Evolutionary conservation across 2,797 vertebrate genomes (phyloP), one percentile per base, ranked within the genome.

Genomic region (Syncerus caffer): DNA sequence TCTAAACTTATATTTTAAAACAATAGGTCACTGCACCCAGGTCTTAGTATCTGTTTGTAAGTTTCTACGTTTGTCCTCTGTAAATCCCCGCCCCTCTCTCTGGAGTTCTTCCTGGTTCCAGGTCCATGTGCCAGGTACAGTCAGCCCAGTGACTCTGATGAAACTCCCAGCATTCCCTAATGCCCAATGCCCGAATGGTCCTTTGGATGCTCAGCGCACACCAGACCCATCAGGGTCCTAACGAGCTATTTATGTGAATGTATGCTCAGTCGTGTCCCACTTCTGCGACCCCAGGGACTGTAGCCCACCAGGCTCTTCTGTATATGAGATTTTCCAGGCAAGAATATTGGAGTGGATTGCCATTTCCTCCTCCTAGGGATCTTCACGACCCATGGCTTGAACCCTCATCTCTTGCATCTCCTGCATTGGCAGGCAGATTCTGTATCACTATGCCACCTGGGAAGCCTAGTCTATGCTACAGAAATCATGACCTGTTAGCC

Each of bases 301-400:
- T 38, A 71, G 19, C 34, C 34, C 19, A 71, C 34, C 11, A 12
- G 57, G 23, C 4, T 58, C 57, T 57, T 58, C 57, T 58, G 57
- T 25, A 57, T 23, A 2, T 38, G 67, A 19, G 67, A 38, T 23
- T 38, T 21, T 71, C 11, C 11, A 23, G 19, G 34, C 3, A 23
- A 71, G 34, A 38, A 38, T 71, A 38, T 6, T 71, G 34, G 34
- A 71, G 67, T 38, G 67, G 34, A 11, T 13, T 13, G 1, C 67
- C 34, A 23, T 71, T 71, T 23, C 67, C 34, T 71, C 19, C 34
- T 38, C 19, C 19, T 23, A 19, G 34, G 64, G 67, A 38, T 23
- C 19, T 38, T 71, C 34, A 71, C 0, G 0, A 38, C 67, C 34
- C 34, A 23, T 0, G 0, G 67, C 34, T 71, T 38, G 67, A 71